Evolutionary conservation across 2,113 vertebrate genomes (phyloP), one percentile per base, ranked within the genome.

Genomic region (Bufo bufo): DNA sequence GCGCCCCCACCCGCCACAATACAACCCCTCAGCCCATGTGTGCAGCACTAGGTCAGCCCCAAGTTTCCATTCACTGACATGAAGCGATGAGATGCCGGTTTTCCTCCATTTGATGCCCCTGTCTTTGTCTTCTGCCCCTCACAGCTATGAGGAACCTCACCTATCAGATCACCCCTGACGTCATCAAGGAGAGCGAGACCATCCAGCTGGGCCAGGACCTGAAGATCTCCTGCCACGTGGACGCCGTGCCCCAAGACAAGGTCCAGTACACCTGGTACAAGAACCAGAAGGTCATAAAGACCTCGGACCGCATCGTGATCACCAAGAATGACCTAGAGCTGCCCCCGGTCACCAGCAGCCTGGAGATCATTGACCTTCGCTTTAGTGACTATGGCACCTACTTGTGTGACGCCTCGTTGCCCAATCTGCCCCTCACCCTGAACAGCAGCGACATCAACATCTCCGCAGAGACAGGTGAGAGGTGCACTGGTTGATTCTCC

Each of bases 231-330:
- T 99, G 98, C 90, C 98, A 99, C 0, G 98, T 98, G 16, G 98
- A 99, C n/a, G 98, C 98, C 11, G 96, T 97, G 19, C 98, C 98
- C 0, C 98, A 98, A 93, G 98, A 99, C 94, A 99, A 99, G 92
- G 96, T 99, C 91, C 95, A 96, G 92, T 99, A 99, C 91, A 97
- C 96, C 78, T 99, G 98, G 98, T 99, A 96, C 93, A 99, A 99
- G 94, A 99, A 99, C 0, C 96, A 95, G 6, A 96, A 92, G 61
- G 94, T 95, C 0, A 95, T 98, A 45, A 96, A 92, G 90, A 94
- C 96, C 91, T 96, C 98, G 0, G 97, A 97, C 83, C 96, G 95
- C 56, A 93, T 99, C 80, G 93, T 99, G 79, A 93, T 99, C 92
- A 96, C 97, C 77, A 95, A 96, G 56, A 99, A 97, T 0, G 98